Base-by-base conservation (phyloP, 2,888 invertebrate species). In the Allophyes oxyacanthae region DNA sequence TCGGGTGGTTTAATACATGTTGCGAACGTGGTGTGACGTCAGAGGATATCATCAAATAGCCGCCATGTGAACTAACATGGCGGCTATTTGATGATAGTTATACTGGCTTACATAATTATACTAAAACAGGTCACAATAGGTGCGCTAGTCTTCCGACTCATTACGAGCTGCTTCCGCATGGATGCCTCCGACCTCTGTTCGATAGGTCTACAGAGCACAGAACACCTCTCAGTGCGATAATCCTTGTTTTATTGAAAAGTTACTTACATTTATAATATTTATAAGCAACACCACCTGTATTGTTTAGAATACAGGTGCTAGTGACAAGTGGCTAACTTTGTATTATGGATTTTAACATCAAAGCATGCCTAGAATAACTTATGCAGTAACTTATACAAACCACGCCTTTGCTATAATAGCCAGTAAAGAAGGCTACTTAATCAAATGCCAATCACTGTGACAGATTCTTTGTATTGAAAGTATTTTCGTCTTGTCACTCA, bases 101-200 rank as follows among this genome's bases (percentile, higher is more conserved):
- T n/a, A n/a, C n/a, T n/a, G n/a, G n/a, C n/a, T n/a, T n/a, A n/a
- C n/a, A n/a, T n/a, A n/a, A n/a, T n/a, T n/a, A n/a, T n/a, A n/a
- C n/a, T n/a, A n/a, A n/a, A n/a, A n/a, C n/a, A n/a, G n/a, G n/a
- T n/a, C n/a, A 63, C 64, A 63, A 49, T 45, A 46, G 48, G 25
- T 28, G 28, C 38, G 38, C 13, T 15, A 46, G 42, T 44, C 63
- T 67, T 64, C 25, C 28, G 50, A 65, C 43, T 68, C 46, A 25
- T 43, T 37, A 40, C 34, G 33, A 42, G 26, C 37, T 43, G 28
- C 45, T 69, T 65, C 42, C 64, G 33, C 69, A 25, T 63, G 69
- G 70, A 9, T 69, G 56, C 50, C 28, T 34, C 40, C 56, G 32
- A 56, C 33, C 46, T 65, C 38, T 41, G 46, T 11, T 20, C 4